These are phyloP conservation scores for Siderastrea radians DNA, from an alignment of 92 coral and sea anemone genomes.

Conservation along the genomic window DNA sequence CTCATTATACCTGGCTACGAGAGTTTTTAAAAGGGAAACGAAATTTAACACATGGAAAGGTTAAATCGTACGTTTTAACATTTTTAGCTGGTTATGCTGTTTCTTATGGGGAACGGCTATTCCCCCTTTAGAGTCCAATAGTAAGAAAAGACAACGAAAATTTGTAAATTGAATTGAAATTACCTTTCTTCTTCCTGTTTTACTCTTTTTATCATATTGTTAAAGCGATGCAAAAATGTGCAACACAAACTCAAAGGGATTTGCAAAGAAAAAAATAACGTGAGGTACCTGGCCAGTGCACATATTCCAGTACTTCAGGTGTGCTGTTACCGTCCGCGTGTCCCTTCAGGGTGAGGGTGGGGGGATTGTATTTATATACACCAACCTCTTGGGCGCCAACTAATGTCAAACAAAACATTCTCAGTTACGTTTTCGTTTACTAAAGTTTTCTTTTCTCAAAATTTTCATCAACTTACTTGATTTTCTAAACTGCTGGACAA, in stretches of 20 bases:
- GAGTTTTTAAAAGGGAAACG: too few relatives aligned
- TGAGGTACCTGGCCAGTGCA: constrained; percentile 44
- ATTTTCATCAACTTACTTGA: constrained; percentile 18
- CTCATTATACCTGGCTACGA: too few relatives aligned
- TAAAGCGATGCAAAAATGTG: neutral
- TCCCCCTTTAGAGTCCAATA: too few relatives aligned
- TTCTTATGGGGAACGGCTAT: too few relatives aligned
- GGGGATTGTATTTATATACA: constrained; percentile 30
- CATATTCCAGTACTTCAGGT: constrained; percentile 9
- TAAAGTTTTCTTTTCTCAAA: neutral
- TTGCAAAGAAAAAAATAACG: neutral
- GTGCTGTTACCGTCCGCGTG: constrained; percentile 1
- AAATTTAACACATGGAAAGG: too few relatives aligned
- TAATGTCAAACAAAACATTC: neutral
- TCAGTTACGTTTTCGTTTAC: neutral
- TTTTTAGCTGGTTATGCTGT: too few relatives aligned
- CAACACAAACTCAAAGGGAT: neutral
- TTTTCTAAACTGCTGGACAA: constrained; percentile 49
- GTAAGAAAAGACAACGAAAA: too few relatives aligned
- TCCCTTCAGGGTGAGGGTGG: constrained; percentile 34
- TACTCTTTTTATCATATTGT: too few relatives aligned
- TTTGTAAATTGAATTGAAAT: too few relatives aligned
- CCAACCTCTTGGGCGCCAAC: constrained; percentile 50
- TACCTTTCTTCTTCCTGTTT: too few relatives aligned
- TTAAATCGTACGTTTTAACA: too few relatives aligned